These are phyloP conservation scores for Drosophila nasuta DNA, from an alignment of 1,140 invertebrate species.

Conservation along the genomic window DNA sequence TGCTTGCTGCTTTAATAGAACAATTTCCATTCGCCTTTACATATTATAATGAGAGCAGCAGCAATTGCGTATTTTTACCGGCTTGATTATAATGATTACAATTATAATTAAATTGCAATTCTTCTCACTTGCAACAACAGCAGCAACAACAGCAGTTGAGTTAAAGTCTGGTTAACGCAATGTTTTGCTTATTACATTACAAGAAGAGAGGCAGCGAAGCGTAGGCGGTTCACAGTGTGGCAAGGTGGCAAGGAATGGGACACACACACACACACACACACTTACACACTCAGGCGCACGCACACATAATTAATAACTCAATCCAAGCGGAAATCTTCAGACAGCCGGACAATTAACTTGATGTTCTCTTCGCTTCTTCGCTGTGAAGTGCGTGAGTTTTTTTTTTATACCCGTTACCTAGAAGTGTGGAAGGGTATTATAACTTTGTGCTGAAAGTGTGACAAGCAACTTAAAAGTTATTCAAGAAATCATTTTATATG, in stretches of 20 bases:
- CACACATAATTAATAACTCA: slow-evolving; percentile 83
- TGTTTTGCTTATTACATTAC: slow-evolving; percentile 60
- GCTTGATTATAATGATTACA: slow-evolving; percentile 47
- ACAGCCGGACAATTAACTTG: slow-evolving; percentile 40
- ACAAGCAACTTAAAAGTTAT: too few species aligned
- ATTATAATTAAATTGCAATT: slow-evolving; percentile 79
- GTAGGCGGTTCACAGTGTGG: slow-evolving; percentile 19
- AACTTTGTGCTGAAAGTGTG: too few species aligned
- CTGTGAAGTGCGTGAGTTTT: slow-evolving; percentile 55
- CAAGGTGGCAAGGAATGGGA: slow-evolving; percentile 20
- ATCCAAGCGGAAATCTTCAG: slow-evolving; percentile 78
- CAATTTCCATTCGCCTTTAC: too few species aligned
- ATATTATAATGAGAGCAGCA: too few species aligned
- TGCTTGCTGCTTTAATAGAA: too few species aligned
- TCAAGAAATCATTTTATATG: too few species aligned
- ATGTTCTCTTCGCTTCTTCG: slow-evolving; percentile 7
- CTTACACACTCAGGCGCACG: not conserved
- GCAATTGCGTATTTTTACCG: slow-evolving; percentile 27
- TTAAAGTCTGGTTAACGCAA: slow-evolving; percentile 60
- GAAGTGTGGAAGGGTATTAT: too few species aligned
- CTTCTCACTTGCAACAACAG: slow-evolving; percentile 71
- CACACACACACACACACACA: slow-evolving; percentile 12
- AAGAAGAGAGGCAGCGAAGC: slow-evolving; percentile 24
- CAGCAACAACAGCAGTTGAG: slow-evolving; percentile 39
- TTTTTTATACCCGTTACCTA: too few species aligned